A percentile compares a stretch with the other conserved stretches of the same genome.
Conservation (phyloP, 2,797 vertebrate species). For the Sternarchorhynchus goeldii region DNA sequence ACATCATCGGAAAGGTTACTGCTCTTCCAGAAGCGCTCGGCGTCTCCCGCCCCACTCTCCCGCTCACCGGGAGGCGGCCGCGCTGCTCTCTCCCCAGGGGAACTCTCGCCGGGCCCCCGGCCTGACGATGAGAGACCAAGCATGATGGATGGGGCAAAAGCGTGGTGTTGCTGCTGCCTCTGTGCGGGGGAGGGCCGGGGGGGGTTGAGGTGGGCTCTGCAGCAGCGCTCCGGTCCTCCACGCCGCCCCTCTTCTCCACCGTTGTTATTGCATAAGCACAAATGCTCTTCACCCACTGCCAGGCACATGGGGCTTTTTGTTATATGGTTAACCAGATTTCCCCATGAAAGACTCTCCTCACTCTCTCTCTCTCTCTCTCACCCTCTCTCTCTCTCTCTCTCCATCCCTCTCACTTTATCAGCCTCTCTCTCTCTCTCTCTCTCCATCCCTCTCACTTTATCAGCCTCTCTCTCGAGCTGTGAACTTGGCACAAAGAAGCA, state of each 20-base stretch:
- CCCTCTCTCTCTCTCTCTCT: slow-evolving; percentile 33
- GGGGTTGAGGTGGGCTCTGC: slow-evolving; percentile 14
- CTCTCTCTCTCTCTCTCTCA: slow-evolving; percentile 20
- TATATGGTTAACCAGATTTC: slow-evolving; percentile 60
- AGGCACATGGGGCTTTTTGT: slow-evolving; percentile 63
- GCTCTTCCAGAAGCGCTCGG: slow-evolving; percentile 77
- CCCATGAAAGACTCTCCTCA: slow-evolving; percentile 50
- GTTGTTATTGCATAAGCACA: slow-evolving; percentile 67
- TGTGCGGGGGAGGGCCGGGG: slow-evolving; percentile 25
- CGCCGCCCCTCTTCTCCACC: slow-evolving; percentile 30
- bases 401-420: not conserved
- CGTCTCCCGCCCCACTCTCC: slow-evolving; percentile 36
- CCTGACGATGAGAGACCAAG: slow-evolving; percentile 82
- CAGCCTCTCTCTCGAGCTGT: slow-evolving; percentile 20
- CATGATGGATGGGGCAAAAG: slow-evolving; percentile 80
- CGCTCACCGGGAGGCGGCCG: slow-evolving; percentile 22
- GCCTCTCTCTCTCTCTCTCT: slow-evolving; percentile 13
- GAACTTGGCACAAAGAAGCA: slow-evolving; percentile 41
- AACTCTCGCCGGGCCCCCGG: slow-evolving; percentile 49
- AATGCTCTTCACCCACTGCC: slow-evolving; percentile 66
- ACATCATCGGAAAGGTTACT: slow-evolving; percentile 89
- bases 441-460: not conserved
- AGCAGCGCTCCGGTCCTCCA: not conserved
- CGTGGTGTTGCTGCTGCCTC: slow-evolving; percentile 79
- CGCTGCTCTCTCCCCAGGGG: slow-evolving; percentile 35